phyloP scores from a whole-genome alignment of 2,113 vertebrate species.

The Chrysochloris asiatica region DNA sequence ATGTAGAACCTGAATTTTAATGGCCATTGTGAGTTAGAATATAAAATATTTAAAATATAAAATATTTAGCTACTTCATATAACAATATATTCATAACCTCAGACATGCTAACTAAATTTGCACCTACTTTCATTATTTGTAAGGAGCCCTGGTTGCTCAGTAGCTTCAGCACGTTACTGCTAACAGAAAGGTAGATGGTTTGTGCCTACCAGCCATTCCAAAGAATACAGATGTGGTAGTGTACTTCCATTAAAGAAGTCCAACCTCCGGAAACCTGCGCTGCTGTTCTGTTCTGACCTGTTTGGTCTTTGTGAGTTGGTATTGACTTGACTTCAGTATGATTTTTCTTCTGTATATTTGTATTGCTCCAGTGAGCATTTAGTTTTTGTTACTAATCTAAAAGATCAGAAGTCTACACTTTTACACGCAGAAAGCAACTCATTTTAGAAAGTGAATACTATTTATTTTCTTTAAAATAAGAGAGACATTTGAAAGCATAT shows the following conservation, averaged over 20 bases:
- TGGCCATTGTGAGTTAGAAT: neutral
- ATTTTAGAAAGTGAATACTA: neutral
- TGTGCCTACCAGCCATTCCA: neutral
- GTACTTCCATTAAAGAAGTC: neutral
- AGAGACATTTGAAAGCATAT: neutral
- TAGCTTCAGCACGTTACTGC: neutral
- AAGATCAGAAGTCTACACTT: neutral
- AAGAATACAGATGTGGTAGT: neutral
- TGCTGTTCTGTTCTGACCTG: neutral
- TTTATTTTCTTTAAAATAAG: constrained; percentile 4
- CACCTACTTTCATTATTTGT: neutral
- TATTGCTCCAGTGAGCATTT: neutral
- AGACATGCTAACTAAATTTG: neutral
- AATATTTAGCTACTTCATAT: neutral
- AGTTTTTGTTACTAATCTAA: neutral
- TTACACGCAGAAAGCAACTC: neutral
- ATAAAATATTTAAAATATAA: constrained; percentile 43
- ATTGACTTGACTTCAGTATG: neutral
- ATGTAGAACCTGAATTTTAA: neutral
- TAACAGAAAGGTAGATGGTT: neutral
- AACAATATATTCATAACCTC: neutral
- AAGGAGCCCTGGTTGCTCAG: neutral
- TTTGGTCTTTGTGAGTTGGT: neutral
- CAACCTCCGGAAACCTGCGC: too few species aligned
- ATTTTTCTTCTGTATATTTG: neutral